Evolutionary conservation across 2,888 invertebrate genomes (phyloP), one percentile per base, ranked within the genome.

Genomic region (Aporophyla nigra): DNA sequence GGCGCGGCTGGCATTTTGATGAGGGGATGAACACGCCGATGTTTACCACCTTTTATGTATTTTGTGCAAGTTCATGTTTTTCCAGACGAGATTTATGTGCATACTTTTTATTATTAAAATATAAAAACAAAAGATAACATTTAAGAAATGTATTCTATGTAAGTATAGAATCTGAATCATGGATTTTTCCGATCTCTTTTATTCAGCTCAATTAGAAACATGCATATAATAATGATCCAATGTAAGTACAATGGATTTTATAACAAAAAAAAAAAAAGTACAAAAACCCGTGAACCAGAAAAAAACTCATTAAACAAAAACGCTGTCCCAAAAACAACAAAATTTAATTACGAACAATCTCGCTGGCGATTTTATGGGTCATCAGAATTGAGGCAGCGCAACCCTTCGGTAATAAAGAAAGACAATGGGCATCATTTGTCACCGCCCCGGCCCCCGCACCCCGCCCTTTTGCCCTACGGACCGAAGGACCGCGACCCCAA

Each of bases 341-440:
- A 86, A 82, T 80, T 82, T 87, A 87, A 88, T 85, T 80, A 88
- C 78, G 68, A 72, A 72, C 82, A 78, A 86, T 77, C 73, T 82
- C 63, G 72, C 68, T 27, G 63, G 78, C 70, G 68, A 85, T 85
- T 90, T 89, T 89, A 85, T 82, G 83, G 85, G 84, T 86, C 87
- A 85, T 76, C 81, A 72, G 84, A 83, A 82, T 89, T 75, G 86
- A 83, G 82, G 74, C 82, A 68, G 63, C 79, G 74, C 84, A 87
- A 90, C 92, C 91, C 92, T 90, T 88, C 86, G 83, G 87, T 82
- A 88, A 90, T 94, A 93, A 94, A 95, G 93, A 90, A 93, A 95
- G 95, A 96, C 96, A 95, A 96, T 93, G 88, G 92, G 86, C 87
- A 92, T 94, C 95, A 95, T 96, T 96, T 94, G 93, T 96, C 95